phyloP scores from a whole-genome alignment of 2,113 vertebrate genomes.

The Himantopus leucocephalus region DNA sequence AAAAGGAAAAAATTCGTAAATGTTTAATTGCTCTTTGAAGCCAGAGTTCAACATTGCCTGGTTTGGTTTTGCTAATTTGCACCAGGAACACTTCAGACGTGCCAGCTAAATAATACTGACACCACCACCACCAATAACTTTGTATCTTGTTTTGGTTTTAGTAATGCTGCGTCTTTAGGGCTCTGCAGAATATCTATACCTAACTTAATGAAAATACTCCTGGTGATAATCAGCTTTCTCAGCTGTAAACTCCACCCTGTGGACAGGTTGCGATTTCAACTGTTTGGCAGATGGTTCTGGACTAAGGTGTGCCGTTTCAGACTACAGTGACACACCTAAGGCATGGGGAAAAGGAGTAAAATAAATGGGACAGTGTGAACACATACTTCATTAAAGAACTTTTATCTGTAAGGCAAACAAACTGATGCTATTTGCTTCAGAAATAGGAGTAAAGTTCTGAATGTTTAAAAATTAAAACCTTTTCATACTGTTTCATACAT shows the following conservation, averaged over 20 bases:
- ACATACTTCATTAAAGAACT: not conserved
- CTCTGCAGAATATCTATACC: not conserved
- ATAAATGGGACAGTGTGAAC: not conserved
- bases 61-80: not conserved
- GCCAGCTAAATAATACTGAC: not conserved
- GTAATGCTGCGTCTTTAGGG: not conserved
- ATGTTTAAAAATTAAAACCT: not conserved
- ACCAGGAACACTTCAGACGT: not conserved
- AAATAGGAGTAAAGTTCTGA: not conserved
- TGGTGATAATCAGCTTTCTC: not conserved
- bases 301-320: not conserved
- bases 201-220: not conserved
- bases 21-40: not conserved
- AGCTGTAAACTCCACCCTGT: slow-evolving; percentile 55
- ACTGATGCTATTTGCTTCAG: not conserved
- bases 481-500: not conserved
- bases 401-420: not conserved
- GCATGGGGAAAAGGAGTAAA: not conserved
- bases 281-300: not conserved
- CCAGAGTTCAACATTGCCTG: not conserved
- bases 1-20: not conserved
- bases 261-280: slow-evolving; percentile 4
- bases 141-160: not conserved
- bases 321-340: not conserved
- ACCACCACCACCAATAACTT: not conserved